phyloP scores from a whole-genome alignment of 2,113 vertebrate genomes.

The Protomyctophum bolini region DNA sequence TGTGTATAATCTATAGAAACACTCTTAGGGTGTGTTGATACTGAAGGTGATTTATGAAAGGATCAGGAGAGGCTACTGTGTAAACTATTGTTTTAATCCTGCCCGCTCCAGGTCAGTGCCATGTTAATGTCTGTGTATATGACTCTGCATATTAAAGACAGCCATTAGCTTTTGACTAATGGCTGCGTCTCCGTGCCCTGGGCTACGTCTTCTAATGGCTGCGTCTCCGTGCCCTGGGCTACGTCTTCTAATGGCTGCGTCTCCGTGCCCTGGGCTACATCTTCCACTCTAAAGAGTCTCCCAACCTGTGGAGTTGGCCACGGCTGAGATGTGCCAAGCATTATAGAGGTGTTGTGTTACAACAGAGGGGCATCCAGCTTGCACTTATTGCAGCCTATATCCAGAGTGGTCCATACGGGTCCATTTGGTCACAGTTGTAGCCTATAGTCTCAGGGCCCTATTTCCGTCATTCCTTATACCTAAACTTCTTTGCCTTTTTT shows the following conservation, averaged over 20 bases:
- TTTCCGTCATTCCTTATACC: too few species aligned
- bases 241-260: conserved; percentile 56
- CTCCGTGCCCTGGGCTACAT: conserved; percentile 49
- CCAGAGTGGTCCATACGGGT: too few species aligned
- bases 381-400: too few species aligned
- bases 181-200: conserved; percentile 49
- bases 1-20: conserved; percentile 83
- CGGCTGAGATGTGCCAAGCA: conserved; percentile 20
- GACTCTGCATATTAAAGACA: conserved; percentile 56
- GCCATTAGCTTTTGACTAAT: conserved; percentile 65
- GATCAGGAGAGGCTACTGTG: conserved; percentile 72
- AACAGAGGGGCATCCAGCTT: background rate
- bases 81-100: conserved; percentile 78
- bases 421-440: too few species aligned
- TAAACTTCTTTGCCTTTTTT: too few species aligned
- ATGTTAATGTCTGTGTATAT: conserved; percentile 58
- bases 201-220: conserved; percentile 50
- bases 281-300: conserved; percentile 18
- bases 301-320: conserved; percentile 30
- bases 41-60: conserved; percentile 71
- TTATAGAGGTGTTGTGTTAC: conserved; percentile 12
- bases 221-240: conserved; percentile 50
- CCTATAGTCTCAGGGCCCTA: too few species aligned
- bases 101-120: conserved; percentile 54
- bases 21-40: conserved; percentile 80